These are phyloP conservation scores for Mionectes olivaceus DNA, from an alignment of 2,797 vertebrate genomes.

Conservation along the genomic window DNA sequence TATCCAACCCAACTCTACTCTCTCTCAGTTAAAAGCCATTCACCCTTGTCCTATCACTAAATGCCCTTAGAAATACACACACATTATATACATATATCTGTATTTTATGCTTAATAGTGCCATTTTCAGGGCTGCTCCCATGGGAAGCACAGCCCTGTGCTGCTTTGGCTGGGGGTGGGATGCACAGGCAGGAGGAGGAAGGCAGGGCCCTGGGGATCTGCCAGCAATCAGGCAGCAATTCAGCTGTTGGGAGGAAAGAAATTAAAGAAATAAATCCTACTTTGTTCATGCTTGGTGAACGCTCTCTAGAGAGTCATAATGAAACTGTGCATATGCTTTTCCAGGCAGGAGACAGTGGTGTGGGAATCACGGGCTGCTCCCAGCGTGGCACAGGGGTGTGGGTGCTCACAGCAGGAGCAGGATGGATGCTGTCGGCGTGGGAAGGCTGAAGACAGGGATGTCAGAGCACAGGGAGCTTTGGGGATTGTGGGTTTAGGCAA, in stretches of 20 bases:
- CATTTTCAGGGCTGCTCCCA: neutral
- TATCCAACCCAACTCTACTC: neutral
- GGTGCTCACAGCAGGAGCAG: neutral
- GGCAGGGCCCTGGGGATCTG: neutral
- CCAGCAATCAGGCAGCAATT: neutral
- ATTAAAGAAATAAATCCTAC: slow-evolving; percentile 50
- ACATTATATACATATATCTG: neutral
- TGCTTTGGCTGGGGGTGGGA: neutral
- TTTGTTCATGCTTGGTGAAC: neutral
- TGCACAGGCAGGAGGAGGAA: neutral
- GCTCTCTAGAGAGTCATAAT: neutral
- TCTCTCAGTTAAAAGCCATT: neutral
- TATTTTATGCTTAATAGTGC: neutral
- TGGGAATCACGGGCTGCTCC: neutral
- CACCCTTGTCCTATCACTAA: neutral
- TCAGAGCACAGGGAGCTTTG: neutral
- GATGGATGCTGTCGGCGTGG: neutral
- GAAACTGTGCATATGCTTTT: neutral
- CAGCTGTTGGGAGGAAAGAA: neutral
- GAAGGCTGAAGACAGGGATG: neutral
- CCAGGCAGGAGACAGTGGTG: neutral
- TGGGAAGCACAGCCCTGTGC: neutral
- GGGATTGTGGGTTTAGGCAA: neutral
- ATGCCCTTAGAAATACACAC: neutral
- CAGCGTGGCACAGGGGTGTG: neutral